Evolutionary conservation across 2,113 vertebrate genomes (phyloP).

Genomic region (Todiramphus saurophagus): DNA sequence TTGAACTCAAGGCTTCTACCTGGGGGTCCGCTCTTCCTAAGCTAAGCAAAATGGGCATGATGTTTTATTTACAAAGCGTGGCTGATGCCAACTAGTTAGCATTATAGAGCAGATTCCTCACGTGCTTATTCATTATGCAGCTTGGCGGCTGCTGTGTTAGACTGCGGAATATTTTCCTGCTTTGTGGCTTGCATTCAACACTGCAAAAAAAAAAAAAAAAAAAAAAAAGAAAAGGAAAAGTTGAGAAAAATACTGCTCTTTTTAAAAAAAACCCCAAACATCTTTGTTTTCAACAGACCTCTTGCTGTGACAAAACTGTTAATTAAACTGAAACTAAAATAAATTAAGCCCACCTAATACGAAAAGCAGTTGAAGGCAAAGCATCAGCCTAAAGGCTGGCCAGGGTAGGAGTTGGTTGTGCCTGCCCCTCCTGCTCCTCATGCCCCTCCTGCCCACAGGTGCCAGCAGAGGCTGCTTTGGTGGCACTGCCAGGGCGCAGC

Average conservation of each 20-base stretch:
- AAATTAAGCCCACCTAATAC: background rate
- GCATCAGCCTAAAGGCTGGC: background rate
- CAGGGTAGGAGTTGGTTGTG: background rate
- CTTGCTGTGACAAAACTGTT: constrained; percentile 51
- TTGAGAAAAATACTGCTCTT: background rate
- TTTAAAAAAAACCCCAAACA: background rate
- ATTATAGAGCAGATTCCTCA: background rate
- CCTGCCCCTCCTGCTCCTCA: background rate
- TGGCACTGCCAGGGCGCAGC: background rate
- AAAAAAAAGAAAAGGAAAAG: background rate
- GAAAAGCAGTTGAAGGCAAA: background rate
- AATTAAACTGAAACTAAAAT: constrained; percentile 60
- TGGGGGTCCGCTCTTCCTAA: background rate
- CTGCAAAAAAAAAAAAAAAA: background rate
- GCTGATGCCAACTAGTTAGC: constrained; percentile 29
- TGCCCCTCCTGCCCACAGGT: background rate
- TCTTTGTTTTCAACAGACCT: constrained; percentile 29
- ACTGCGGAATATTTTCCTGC: constrained; percentile 50
- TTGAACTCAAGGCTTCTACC: background rate
- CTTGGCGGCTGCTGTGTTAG: constrained; percentile 36
- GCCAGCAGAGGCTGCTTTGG: background rate
- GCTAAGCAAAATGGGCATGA: background rate
- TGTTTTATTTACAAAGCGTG: background rate
- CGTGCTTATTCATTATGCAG: constrained; percentile 11
- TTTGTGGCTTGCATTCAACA: background rate